Evolutionary conservation across 1,140 invertebrate species (phyloP).

Genomic region (Drosophila baimaii): DNA sequence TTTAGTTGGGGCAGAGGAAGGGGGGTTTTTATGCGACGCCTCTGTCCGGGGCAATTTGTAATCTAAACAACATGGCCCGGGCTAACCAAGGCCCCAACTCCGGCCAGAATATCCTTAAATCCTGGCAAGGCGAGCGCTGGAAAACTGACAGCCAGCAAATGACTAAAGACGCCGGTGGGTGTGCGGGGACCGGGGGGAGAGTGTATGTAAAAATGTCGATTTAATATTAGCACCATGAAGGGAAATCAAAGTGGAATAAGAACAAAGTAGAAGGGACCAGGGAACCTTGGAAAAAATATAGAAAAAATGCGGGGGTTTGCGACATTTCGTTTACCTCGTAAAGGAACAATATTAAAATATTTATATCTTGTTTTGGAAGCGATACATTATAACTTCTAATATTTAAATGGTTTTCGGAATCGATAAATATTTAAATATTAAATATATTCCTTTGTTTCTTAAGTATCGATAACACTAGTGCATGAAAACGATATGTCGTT

Average conservation of each 20-base stretch:
- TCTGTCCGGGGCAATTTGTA: conserved; percentile 71
- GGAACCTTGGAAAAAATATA: not conserved
- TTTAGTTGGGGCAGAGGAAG: conserved; percentile 16
- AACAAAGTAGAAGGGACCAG: conserved; percentile 28
- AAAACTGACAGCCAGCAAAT: conserved; percentile 56
- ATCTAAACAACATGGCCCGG: conserved; percentile 75
- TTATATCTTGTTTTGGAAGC: not conserved
- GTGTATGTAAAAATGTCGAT: conserved; percentile 69
- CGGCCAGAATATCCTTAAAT: conserved; percentile 61
- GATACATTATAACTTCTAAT: not conserved
- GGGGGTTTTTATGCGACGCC: conserved; percentile 26
- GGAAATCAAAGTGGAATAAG: conserved; percentile 69
- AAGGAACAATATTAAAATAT: not conserved
- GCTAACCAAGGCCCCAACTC: conserved; percentile 22
- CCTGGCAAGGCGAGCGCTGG: conserved; percentile 43
- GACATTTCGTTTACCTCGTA: not conserved
- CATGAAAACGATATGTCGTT: not conserved
- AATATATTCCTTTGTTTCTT: not conserved
- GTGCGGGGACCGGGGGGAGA: no score
- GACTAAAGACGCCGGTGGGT: conserved; percentile 33
- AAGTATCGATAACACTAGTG: no score
- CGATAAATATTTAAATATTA: not conserved
- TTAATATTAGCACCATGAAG: conserved; percentile 77
- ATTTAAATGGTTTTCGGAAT: not conserved
- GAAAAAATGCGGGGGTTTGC: no score